Evolutionary conservation across 2,888 invertebrate species (phyloP), one percentile per base, ranked within the genome.

Genomic region (Drepana falcataria): DNA sequence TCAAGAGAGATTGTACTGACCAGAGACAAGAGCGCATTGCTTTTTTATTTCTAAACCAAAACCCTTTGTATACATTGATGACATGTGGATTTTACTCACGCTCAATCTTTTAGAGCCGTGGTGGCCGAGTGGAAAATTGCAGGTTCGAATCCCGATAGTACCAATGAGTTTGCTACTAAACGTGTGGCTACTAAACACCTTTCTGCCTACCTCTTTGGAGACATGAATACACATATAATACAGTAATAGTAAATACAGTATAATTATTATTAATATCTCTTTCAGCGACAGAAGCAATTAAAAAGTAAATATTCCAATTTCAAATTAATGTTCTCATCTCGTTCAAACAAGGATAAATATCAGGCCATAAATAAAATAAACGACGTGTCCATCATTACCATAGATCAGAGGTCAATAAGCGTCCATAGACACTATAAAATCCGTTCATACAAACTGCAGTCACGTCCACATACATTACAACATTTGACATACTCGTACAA

Each of bases 401-500:
- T 53, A 53, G 37, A 48, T 48, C 5, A 35, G 6, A 40, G 44
- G 52, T 52, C 47, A 52, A 48, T 47, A 56, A 56, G 51, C 33
- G 37, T 33, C 44, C 44, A 44, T 55, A 55, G 51, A 52, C 54
- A 53, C 71, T 65, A 66, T 61, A 61, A 65, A 71, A 71, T 37
- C 3, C 37, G 37, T 66, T 67, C 73, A 79, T 79, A 78, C 75
- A 80, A 77, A 77, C 71, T 79, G 79, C 73, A 70, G 73, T 81
- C 83, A 81, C 80, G 77, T 78, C 53, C 33, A 55, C 61, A 57
- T 55, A 64, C 57, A 53, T 79, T 83, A 64, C 81, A 87, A 86
- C 85, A 79, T 83, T 90, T 89, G 89, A 89, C 89, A 89, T 89
- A 84, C 84, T 82, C 68, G 53, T 63, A 61, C 75, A 87, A 87